Evolutionary conservation across 1,140 invertebrate genomes (phyloP), one percentile per base, ranked within the genome.

Genomic region (Leguminivora glycinivorella): DNA sequence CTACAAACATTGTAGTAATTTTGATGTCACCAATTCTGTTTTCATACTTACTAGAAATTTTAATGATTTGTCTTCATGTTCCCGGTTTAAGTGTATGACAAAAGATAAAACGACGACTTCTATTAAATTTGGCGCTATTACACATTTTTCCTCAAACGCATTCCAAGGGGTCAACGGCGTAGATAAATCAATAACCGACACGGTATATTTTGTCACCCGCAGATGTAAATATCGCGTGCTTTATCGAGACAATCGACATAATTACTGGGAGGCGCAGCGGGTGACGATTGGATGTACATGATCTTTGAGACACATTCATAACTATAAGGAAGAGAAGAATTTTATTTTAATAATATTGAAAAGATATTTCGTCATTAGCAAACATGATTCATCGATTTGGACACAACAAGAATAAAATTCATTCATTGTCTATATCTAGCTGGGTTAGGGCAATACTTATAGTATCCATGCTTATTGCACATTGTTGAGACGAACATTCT

Each of bases 201-300:
- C 47, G 19, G 47, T 3, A 52, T 52, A 22, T 52, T 52, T 52
- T 52, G 47, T 52, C 47, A 52, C 47, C 47, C 6, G 17, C 5
- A 17, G 47, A 52, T 52, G 22, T 52, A 52, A 52, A 52, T 52
- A 52, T 52, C 47, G 47, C 47, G 47, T 52, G 47, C 17, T 22
- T 43, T 52, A 52, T 52, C 47, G 47, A 52, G 47, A 52, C 47
- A 52, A 52, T 52, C 47, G 17, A 7, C 47, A 52, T 52, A 52
- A 52, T 52, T 52, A 52, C 47, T 52, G 47, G 47, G 47, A 52
- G 47, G 47, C 47, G 47, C 47, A 52, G 47, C 47, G 47, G 47
- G 47, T 22, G 47, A 52, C 47, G 47, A 52, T 52, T 52, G 47
- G 14, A 6, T 52, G 47, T 22, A 52, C 47, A 52, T n/a, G 47